phyloP scores from a whole-genome alignment of 2,888 invertebrate genomes.

The Alviniconcha strummeri region DNA sequence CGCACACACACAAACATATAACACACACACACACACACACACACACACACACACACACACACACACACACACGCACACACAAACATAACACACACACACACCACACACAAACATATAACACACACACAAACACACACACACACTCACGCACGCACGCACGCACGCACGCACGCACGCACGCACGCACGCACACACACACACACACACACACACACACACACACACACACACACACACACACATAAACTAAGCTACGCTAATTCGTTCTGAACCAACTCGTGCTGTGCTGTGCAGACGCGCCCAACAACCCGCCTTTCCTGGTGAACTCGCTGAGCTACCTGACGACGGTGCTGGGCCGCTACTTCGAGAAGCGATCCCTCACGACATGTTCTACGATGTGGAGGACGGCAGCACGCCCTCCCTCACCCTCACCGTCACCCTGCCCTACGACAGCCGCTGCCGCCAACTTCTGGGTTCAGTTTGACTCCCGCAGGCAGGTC shows the following conservation, averaged over 20 bases:
- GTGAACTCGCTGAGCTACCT: constrained; percentile 51
- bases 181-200: not conserved
- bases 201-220: constrained; percentile 1
- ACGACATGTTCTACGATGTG: constrained; percentile 55
- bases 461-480: constrained; percentile 57
- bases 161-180: no score
- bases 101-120: no score
- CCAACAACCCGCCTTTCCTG: constrained; percentile 46
- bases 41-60: no score
- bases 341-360: constrained; percentile 47
- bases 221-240: not conserved
- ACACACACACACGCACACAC: no score
- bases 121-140: constrained; percentile 8
- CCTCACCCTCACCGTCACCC: constrained; percentile 50
- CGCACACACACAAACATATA: no score
- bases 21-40: no score
- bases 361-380: constrained; percentile 53
- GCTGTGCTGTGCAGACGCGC: not conserved
- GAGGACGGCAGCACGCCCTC: constrained; percentile 61
- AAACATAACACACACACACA: no score
- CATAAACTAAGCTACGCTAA: no score
- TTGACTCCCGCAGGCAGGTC: constrained; percentile 42
- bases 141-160: constrained; percentile 5
- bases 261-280: no score
- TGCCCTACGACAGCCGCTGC: constrained; percentile 44